Evolutionary conservation across 1,140 invertebrate species (phyloP).

Genomic region (Brachionus sp.): DNA sequence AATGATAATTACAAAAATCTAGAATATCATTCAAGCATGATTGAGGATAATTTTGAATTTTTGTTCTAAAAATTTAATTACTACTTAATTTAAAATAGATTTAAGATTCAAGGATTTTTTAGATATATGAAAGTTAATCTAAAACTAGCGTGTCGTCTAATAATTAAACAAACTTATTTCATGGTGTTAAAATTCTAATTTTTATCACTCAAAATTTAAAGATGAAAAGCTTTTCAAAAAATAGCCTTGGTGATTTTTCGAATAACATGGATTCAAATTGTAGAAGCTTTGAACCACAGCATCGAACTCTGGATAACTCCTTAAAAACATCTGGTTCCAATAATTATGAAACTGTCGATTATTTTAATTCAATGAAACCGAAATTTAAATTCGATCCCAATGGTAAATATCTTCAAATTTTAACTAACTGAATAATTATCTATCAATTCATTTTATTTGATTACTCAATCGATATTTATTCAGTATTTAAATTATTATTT

Average conservation of each 20-base stretch:
- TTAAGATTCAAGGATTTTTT: conserved; percentile 17
- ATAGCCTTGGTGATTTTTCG: neutral
- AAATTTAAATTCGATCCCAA: conserved; percentile 1
- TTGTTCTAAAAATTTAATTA: conserved; percentile 27
- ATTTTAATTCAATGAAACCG: neutral
- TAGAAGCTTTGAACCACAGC: neutral
- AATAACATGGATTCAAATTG: neutral
- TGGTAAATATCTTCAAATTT: neutral
- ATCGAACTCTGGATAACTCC: neutral
- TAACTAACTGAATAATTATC: too few relatives aligned
- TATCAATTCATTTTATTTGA: too few relatives aligned
- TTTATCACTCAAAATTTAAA: neutral
- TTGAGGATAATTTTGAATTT: conserved; percentile 4
- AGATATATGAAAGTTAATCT: neutral
- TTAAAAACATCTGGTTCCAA: neutral
- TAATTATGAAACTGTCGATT: conserved; percentile 28
- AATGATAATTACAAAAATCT: conserved; percentile 26
- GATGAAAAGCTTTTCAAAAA: neutral
- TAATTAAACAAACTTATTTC: neutral
- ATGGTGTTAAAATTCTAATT: neutral
- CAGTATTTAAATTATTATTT: too few relatives aligned
- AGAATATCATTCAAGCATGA: conserved; percentile 31
- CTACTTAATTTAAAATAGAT: conserved; percentile 26
- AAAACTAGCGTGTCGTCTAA: neutral
- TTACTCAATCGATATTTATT: too few relatives aligned